Conservation (phyloP, 1,140 invertebrate species). For the Augochlora pura region DNA sequence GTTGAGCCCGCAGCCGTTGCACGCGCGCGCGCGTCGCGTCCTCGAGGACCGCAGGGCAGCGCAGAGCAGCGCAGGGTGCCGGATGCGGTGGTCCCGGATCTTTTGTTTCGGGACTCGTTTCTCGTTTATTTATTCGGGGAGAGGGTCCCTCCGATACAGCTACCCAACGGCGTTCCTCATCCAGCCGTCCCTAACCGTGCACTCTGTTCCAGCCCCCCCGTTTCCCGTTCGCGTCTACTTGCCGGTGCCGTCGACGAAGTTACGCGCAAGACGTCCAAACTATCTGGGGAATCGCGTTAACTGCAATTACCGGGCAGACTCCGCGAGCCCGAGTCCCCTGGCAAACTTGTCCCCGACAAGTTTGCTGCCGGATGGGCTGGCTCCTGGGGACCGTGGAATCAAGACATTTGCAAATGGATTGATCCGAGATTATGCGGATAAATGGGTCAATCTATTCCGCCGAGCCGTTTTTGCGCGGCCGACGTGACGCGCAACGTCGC, state of each 20-base stretch:
- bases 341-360: conserved; percentile 33
- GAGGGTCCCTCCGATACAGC: background rate
- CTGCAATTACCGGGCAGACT: conserved; percentile 50
- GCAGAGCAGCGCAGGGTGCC: background rate
- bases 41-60: background rate
- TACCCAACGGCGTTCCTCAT: no score
- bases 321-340: conserved; percentile 28
- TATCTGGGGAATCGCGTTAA: conserved; percentile 46
- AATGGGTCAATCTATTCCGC: background rate
- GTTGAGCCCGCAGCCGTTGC: conserved; percentile 10
- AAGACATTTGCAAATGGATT: conserved; percentile 25
- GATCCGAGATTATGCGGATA: background rate
- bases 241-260: conserved; percentile 31
- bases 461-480: no score
- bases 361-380: conserved; percentile 7
- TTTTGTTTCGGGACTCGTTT: conserved; percentile 33
- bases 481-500: no score
- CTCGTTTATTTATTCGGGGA: conserved; percentile 54
- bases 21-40: no score
- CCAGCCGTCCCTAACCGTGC: background rate
- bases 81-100: background rate
- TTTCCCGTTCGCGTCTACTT: background rate
- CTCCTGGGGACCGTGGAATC: background rate
- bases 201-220: background rate
- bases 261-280: conserved; percentile 50